These are phyloP conservation scores for Clamator glandarius DNA, from an alignment of 2,797 vertebrate species.

Conservation along the genomic window DNA sequence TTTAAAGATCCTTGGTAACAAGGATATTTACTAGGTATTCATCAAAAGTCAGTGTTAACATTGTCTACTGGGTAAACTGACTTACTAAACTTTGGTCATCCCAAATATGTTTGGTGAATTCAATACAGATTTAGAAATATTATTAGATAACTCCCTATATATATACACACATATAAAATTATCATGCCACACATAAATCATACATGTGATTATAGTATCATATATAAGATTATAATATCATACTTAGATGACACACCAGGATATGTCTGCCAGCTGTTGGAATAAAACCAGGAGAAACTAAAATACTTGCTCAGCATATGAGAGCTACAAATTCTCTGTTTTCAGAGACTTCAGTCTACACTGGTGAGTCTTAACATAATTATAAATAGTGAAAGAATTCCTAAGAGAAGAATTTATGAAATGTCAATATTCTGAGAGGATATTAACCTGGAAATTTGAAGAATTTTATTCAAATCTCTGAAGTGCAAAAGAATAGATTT, in stretches of 20 bases:
- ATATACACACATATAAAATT: neutral
- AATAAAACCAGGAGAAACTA: neutral
- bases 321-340: neutral
- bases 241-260: neutral
- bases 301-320: neutral
- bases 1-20: neutral
- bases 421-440: neutral
- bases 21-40: neutral
- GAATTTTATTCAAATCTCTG: neutral
- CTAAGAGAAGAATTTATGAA: neutral
- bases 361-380: neutral
- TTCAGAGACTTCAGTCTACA: neutral
- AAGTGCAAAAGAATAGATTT: neutral
- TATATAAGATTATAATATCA: neutral
- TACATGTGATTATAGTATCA: neutral
- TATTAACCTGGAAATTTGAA: neutral
- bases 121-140: neutral
- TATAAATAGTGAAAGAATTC: neutral
- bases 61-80: neutral
- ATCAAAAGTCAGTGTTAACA: neutral
- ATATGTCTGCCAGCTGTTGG: neutral
- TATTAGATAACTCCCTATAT: neutral
- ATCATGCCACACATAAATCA: neutral
- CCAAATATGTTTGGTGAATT: neutral
- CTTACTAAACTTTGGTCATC: neutral